phyloP scores from a whole-genome alignment of 2,797 vertebrate genomes.

The Streptopelia turtur region DNA sequence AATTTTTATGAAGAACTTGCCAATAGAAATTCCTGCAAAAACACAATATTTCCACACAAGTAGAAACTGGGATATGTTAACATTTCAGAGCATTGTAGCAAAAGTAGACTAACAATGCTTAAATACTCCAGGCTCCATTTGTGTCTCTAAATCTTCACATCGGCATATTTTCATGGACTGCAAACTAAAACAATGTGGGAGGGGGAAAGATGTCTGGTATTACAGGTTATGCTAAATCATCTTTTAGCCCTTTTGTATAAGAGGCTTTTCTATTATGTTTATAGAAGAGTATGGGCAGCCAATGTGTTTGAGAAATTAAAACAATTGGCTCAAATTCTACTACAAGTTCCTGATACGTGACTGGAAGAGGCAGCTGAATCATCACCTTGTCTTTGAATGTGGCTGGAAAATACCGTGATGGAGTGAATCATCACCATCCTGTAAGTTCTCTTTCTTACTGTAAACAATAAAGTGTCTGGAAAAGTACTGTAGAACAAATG shows the following conservation, averaged over 20 bases:
- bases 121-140: background rate
- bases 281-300: background rate
- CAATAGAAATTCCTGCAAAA: background rate
- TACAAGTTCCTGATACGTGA: background rate
- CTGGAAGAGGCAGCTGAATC: constrained; percentile 28
- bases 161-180: background rate
- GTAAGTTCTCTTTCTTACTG: background rate
- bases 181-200: background rate
- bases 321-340: background rate
- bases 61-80: background rate
- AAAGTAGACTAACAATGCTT: background rate
- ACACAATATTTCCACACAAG: background rate
- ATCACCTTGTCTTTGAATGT: background rate
- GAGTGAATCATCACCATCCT: background rate
- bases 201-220: background rate
- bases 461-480: background rate
- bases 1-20: background rate
- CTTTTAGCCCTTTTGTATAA: background rate
- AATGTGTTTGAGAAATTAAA: background rate
- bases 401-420: background rate
- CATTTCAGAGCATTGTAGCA: background rate
- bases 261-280: background rate
- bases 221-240: background rate
- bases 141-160: background rate
- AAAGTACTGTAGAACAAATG: background rate